Evolutionary conservation across 2,113 vertebrate genomes (phyloP).

Genomic region (Panurus biarmicus): DNA sequence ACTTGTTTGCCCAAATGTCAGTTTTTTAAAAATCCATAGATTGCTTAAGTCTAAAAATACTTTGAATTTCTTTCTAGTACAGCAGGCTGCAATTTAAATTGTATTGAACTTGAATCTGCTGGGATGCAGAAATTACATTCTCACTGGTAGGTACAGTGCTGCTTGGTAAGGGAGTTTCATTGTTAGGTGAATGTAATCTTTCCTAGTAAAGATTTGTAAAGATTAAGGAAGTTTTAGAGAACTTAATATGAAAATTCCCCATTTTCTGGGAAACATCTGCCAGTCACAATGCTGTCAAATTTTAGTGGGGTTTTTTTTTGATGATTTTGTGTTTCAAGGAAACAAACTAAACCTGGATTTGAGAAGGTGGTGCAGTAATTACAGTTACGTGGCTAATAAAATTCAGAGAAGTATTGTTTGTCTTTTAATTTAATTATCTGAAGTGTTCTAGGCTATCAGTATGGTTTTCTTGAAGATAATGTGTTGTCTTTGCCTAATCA

Average conservation of each 20-base stretch:
- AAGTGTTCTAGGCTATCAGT: background rate
- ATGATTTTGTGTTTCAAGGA: background rate
- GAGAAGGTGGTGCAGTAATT: background rate
- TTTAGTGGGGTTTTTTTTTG: accelerated
- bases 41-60: background rate
- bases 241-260: background rate
- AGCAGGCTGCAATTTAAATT: background rate
- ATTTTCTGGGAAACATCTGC: background rate
- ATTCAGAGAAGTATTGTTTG: background rate
- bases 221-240: background rate
- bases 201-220: background rate
- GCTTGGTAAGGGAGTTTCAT: background rate
- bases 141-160: background rate
- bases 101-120: background rate
- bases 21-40: background rate
- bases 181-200: background rate
- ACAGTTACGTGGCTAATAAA: background rate
- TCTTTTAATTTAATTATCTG: slow-evolving; percentile 16
- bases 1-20: background rate
- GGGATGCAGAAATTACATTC: background rate
- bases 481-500: background rate
- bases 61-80: background rate
- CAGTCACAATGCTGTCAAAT: background rate
- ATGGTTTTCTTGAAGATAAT: background rate
- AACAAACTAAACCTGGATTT: background rate